phyloP scores from a whole-genome alignment of 2,113 vertebrate species.

The Dicaeum eximium region DNA sequence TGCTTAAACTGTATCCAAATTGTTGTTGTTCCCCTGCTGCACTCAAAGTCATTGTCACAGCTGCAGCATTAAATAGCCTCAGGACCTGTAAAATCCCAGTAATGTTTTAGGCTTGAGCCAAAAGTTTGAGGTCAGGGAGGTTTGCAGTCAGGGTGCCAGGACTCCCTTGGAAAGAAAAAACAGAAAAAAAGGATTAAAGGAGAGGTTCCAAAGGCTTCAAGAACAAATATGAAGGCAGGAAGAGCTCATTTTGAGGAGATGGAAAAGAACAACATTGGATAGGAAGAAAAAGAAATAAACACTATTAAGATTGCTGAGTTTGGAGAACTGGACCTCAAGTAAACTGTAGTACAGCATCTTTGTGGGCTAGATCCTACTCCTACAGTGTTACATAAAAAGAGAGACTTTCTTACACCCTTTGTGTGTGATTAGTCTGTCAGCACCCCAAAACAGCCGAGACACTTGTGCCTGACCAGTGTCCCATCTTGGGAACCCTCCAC shows the following conservation, averaged over 20 bases:
- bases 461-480: background rate
- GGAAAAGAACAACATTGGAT: background rate
- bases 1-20: background rate
- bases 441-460: background rate
- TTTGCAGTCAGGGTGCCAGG: background rate
- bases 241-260: background rate
- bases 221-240: background rate
- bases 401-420: background rate
- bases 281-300: background rate
- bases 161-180: background rate
- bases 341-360: background rate
- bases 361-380: background rate
- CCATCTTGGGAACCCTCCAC: no score
- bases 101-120: background rate
- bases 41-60: conserved; percentile 8
- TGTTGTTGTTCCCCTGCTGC: background rate
- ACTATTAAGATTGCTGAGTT: background rate
- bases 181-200: background rate
- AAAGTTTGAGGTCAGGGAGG: background rate
- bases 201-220: background rate
- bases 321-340: background rate
- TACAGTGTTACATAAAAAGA: background rate
- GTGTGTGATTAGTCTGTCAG: background rate
- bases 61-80: background rate
- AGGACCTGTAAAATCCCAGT: background rate